phyloP scores from a whole-genome alignment of 2,797 vertebrate genomes.

The Alcedo atthis region DNA sequence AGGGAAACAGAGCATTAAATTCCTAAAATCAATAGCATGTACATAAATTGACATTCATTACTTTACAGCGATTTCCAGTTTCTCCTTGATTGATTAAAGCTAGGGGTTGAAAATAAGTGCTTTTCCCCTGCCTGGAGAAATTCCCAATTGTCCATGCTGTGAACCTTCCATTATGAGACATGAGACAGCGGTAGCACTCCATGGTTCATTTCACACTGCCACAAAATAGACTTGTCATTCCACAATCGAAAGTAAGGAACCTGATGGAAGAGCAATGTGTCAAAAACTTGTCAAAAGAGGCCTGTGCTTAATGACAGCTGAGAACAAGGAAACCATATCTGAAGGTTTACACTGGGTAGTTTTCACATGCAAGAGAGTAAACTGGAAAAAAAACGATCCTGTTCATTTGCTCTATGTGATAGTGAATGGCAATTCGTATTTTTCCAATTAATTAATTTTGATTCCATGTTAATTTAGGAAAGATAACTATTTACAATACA shows the following conservation, averaged over 20 bases:
- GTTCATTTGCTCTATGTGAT: constrained; percentile 33
- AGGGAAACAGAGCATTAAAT: constrained; percentile 71
- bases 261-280: constrained; percentile 70
- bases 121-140: constrained; percentile 74
- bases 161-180: constrained; percentile 77
- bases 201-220: constrained; percentile 70
- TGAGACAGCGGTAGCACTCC: constrained; percentile 62
- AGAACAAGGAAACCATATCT: constrained; percentile 38
- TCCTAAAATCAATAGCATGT: constrained; percentile 67
- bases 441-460: constrained; percentile 64
- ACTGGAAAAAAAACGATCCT: neutral
- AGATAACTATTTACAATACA: constrained; percentile 66
- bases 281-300: constrained; percentile 69
- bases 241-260: constrained; percentile 69
- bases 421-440: constrained; percentile 22
- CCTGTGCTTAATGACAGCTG: constrained; percentile 40
- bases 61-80: constrained; percentile 68
- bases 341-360: constrained; percentile 9
- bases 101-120: constrained; percentile 72
- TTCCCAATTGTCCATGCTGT: constrained; percentile 72
- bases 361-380: neutral
- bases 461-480: constrained; percentile 43
- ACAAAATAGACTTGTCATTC: constrained; percentile 76
- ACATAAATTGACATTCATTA: constrained; percentile 70
- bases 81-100: constrained; percentile 76